Base-by-base conservation (phyloP, 2,797 vertebrate species). In the Carapus acus region DNA sequence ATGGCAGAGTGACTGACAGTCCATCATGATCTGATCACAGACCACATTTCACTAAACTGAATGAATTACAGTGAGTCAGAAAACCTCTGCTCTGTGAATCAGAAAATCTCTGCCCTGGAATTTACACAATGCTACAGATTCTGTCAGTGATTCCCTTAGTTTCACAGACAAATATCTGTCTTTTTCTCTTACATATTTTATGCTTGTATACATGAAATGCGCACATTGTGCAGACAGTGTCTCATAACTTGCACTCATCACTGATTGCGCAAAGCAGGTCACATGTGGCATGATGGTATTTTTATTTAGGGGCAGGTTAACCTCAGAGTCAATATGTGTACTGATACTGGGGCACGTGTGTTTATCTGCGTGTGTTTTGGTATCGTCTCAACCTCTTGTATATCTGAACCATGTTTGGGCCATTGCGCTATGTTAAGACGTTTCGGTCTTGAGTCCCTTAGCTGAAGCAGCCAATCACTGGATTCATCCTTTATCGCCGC, bases 31-130 rank as follows among this genome's bases (percentile, higher is more conserved):
- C 52, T 56, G 46, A 64, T 79, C 56, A 55, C 8, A 9, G 3
- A 54, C 23, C 62, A 53, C 3, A 40, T 67, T 76, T 72, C n/a
- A n/a, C n/a, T n/a, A 19, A 60, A 60, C 38, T 12, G 19, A 71
- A 70, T 66, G 42, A 34, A 40, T 71, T 61, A 54, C 38, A 16
- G 62, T 56, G 37, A 41, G 62, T 78, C 76, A 80, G n/a, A n/a
- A n/a, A n/a, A n/a, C n/a, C n/a, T n/a, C n/a, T n/a, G n/a, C n/a
- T n/a, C n/a, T n/a, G n/a, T n/a, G n/a, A n/a, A n/a, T n/a, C n/a
- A n/a, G n/a, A n/a, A n/a, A n/a, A n/a, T n/a, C n/a, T n/a, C 9
- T 46, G 12, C 15, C 24, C 29, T 54, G 29, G 13, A 62, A 43
- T 46, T 5, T 13, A 58, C 31, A 2, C 9, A 27, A 20, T 20